Percentiles rank a stretch among this genome's conserved stretches.
Evolutionary conservation across 2,797 vertebrate genomes (phyloP).

Genomic region (Falco biarmicus): DNA sequence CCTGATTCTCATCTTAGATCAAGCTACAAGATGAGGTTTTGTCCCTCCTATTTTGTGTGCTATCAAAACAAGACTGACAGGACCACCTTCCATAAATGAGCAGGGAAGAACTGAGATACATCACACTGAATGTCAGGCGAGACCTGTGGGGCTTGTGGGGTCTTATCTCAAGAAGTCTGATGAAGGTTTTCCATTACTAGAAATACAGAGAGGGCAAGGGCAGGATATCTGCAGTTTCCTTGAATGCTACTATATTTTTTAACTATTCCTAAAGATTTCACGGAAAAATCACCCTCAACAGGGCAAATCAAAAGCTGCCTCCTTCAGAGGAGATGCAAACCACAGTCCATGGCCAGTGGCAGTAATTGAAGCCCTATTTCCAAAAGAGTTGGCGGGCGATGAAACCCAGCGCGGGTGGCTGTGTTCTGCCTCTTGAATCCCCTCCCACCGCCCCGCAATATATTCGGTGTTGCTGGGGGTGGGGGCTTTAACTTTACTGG

Average conservation of each 20-base stretch:
- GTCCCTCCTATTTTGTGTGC: background rate
- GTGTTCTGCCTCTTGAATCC: slow-evolving; percentile 34
- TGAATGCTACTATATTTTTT: background rate
- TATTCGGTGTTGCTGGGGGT: background rate
- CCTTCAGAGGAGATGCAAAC: slow-evolving; percentile 34
- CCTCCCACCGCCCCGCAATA: background rate
- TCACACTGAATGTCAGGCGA: background rate
- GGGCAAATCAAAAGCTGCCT: slow-evolving; percentile 7
- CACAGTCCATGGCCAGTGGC: slow-evolving; percentile 35
- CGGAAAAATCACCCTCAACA: background rate
- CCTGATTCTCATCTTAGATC: background rate
- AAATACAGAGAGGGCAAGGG: background rate
- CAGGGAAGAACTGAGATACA: background rate
- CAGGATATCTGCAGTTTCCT: background rate
- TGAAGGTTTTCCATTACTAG: background rate
- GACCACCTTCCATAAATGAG: background rate
- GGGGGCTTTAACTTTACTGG: slow-evolving; percentile 22
- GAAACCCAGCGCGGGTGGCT: background rate
- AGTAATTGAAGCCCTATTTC: slow-evolving; percentile 24
- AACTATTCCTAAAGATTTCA: background rate
- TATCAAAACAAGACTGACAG: background rate
- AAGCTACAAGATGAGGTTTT: background rate
- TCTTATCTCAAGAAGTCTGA: background rate
- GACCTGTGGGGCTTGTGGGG: background rate
- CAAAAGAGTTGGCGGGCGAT: slow-evolving; percentile 23